phyloP scores from a whole-genome alignment of 2,113 vertebrate genomes.

The Oreochromis aureus region DNA sequence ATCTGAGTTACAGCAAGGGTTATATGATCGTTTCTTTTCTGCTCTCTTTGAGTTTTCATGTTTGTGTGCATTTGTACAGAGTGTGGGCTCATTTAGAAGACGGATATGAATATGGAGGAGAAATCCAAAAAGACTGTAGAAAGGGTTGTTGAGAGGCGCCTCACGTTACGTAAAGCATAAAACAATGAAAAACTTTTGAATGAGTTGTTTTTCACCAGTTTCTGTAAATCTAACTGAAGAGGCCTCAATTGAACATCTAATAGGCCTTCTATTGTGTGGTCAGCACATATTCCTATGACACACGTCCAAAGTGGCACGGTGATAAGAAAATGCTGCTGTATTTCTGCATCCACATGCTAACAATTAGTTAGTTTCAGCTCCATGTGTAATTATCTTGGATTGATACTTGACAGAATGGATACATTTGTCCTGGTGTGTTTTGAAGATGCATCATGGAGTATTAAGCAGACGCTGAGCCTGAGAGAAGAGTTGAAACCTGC shows the following conservation, averaged over 20 bases:
- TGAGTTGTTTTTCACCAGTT: slow-evolving; percentile 9
- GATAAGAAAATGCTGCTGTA: slow-evolving; percentile 36
- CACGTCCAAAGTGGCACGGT: slow-evolving; percentile 12
- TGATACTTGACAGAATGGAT: slow-evolving; percentile 46
- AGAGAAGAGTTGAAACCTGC: background rate
- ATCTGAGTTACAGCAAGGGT: background rate
- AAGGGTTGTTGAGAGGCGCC: background rate
- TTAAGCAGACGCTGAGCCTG: background rate
- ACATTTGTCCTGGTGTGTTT: slow-evolving; percentile 10
- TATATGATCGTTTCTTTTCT: background rate
- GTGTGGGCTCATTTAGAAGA: background rate
- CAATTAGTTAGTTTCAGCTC: slow-evolving; percentile 47
- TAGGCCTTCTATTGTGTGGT: slow-evolving; percentile 33
- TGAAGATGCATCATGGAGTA: slow-evolving; percentile 25
- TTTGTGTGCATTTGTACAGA: background rate
- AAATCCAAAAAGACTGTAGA: background rate
- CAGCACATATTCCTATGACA: slow-evolving; percentile 21
- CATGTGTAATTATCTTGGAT: slow-evolving; percentile 48
- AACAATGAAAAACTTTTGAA: slow-evolving; percentile 14
- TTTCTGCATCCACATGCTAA: slow-evolving; percentile 58
- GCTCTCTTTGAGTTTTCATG: background rate
- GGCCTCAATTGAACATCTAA: slow-evolving; percentile 41
- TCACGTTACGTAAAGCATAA: background rate
- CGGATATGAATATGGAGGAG: background rate
- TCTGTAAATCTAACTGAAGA: slow-evolving; percentile 52